These are phyloP conservation scores for Mesochorus sp. DNA, from an alignment of 2,888 invertebrate species.

Conservation along the genomic window DNA sequence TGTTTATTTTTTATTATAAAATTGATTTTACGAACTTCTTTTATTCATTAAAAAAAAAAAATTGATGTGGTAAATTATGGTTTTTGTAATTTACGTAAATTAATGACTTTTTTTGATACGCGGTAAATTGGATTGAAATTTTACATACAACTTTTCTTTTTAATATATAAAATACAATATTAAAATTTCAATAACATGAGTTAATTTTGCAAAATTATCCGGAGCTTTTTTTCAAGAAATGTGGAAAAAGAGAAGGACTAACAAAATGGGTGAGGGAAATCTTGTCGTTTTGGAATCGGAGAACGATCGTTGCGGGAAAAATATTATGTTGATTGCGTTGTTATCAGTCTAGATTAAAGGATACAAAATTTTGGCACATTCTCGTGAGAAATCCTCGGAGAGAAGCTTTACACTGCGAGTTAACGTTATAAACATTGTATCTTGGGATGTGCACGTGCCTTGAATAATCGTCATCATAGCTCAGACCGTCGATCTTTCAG, in stretches of 20 bases:
- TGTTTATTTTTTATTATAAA: no score
- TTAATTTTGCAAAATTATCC: no score
- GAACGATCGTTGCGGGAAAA: slow-evolving; percentile 35
- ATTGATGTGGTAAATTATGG: no score
- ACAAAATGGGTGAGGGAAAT: background rate
- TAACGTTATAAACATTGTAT: background rate
- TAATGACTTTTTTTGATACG: no score
- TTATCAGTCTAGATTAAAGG: background rate
- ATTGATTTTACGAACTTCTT: no score
- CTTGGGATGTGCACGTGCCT: slow-evolving; percentile 41
- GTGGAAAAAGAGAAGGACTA: background rate
- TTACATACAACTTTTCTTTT: no score
- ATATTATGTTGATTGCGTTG: slow-evolving; percentile 15
- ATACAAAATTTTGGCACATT: slow-evolving; percentile 25
- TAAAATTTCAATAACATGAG: no score
- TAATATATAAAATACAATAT: no score
- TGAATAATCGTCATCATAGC: slow-evolving; percentile 35
- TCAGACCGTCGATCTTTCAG: background rate
- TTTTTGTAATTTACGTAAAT: no score
- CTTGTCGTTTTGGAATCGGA: slow-evolving; percentile 15
- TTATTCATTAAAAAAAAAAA: no score
- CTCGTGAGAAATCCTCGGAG: slow-evolving; percentile 27
- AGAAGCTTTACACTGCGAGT: background rate
- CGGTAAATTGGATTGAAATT: no score
- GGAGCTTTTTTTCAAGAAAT: no score